Evolutionary conservation across 2,888 invertebrate genomes (phyloP).

Genomic region (Drosophila limbata): DNA sequence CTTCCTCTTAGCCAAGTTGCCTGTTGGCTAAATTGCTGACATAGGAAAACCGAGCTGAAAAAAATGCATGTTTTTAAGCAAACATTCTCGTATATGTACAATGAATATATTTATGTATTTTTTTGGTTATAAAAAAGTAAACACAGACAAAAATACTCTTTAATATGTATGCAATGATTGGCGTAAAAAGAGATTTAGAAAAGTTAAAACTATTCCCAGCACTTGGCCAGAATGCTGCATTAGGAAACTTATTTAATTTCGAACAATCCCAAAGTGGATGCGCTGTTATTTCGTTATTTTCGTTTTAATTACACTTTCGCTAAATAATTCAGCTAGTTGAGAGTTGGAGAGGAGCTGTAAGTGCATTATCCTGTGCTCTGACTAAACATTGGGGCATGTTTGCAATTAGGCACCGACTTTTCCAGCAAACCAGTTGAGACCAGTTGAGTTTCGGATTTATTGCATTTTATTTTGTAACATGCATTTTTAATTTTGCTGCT

Average conservation of each 20-base stretch:
- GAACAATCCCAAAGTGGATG: slow-evolving; percentile 22
- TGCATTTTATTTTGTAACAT: slow-evolving; percentile 64
- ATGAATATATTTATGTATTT: slow-evolving; percentile 20
- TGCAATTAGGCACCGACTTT: slow-evolving; percentile 40
- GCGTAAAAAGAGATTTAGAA: not conserved
- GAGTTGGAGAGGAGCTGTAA: slow-evolving; percentile 30
- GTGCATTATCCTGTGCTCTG: slow-evolving; percentile 43
- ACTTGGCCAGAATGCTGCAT: not conserved
- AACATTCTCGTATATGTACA: slow-evolving; percentile 21
- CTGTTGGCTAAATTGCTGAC: slow-evolving; percentile 48
- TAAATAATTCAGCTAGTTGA: slow-evolving; percentile 52
- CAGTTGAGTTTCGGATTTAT: slow-evolving; percentile 55
- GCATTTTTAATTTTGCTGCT: slow-evolving; percentile 65
- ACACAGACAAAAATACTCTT: too few relatives aligned
- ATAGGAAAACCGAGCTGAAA: slow-evolving; percentile 21
- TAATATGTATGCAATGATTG: not conserved
- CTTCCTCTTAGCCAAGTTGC: slow-evolving; percentile 36
- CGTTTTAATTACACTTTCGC: slow-evolving; percentile 53
- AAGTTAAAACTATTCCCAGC: not conserved
- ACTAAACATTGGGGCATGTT: slow-evolving; percentile 29
- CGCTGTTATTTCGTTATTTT: slow-evolving; percentile 40
- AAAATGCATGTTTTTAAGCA: slow-evolving; percentile 15
- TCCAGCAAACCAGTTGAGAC: slow-evolving; percentile 29
- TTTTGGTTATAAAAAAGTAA: slow-evolving; percentile 14
- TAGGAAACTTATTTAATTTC: slow-evolving; percentile 54